Base-by-base conservation (phyloP, 2,113 vertebrate species). In the Nothoprocta perdicaria region DNA sequence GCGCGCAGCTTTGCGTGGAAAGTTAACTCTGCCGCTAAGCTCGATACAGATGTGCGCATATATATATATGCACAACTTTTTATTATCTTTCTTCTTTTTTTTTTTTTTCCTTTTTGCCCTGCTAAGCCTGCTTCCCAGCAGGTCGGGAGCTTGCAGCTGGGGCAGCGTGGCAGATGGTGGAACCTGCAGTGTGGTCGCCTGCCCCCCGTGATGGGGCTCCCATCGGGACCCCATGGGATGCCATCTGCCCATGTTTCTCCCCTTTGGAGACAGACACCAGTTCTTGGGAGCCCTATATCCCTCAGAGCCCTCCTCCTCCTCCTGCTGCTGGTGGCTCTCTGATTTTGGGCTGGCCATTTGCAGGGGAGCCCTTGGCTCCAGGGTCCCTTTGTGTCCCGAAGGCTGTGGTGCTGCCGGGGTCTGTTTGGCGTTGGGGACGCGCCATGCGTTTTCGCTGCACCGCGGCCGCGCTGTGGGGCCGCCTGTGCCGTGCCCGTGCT, bases 331-430 rank as follows among this genome's bases (percentile, higher is more conserved):
- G 33, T 31, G 53, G 12, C 40, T 92, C 65, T 79, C 35, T n/a
- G 17, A 4, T 38, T 45, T 35, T 35, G 11, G 50, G 14, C 26
- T 31, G n/a, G 7, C 2, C 43, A 16, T 45, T 62, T 71, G 48
- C 48, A 48, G 21, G 48, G 48, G 21, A 48, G 48, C 48, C 48
- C 21, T 22, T 46, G 18, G 17, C 46, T 46, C 46, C 18, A 19
- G 46, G 10, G 23, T 53, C 7, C 3, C 2, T 58, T 82, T 80
- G 58, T 82, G 21, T 27, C 3, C 35, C 24, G 33, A 13, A n/a
- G 31, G 38, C 57, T 33, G 10, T 4, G 9, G 52, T 0, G 1
- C 50, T 38, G 55, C 40, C 35, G 23, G 78, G 0, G 0, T 31
- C 58, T 45, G 48, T 58, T 40, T 33, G 55, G 40, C 67, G 38